phyloP scores from a whole-genome alignment of 2,113 vertebrate species.

The Hippocampus mohnikei region DNA sequence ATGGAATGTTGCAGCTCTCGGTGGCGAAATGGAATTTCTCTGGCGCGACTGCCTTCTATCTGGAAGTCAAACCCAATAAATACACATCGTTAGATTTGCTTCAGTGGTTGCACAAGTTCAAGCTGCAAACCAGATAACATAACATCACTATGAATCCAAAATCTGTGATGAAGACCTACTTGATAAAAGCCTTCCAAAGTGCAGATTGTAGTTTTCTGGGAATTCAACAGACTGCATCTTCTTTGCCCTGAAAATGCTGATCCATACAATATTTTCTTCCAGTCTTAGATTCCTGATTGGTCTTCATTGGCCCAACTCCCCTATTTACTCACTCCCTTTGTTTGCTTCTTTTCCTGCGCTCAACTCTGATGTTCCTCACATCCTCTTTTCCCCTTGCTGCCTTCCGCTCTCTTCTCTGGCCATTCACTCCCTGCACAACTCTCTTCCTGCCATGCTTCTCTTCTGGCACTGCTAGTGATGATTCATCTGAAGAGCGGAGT shows the following conservation, averaged over 20 bases:
- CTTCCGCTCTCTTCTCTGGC: slow-evolving; percentile 13
- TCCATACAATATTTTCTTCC: slow-evolving; percentile 24
- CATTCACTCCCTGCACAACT: slow-evolving; percentile 6
- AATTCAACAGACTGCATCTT: slow-evolving; percentile 3
- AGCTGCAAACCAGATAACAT: neutral
- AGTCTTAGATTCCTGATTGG: neutral
- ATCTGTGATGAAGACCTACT: neutral
- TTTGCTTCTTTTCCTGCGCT: slow-evolving; percentile 4
- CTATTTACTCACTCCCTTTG: slow-evolving; percentile 12
- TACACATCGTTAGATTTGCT: neutral
- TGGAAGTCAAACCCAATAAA: neutral
- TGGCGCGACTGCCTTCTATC: neutral
- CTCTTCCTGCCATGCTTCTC: slow-evolving; percentile 24
- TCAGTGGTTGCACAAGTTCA: neutral
- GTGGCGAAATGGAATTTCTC: neutral
- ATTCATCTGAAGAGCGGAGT: slow-evolving; percentile 57
- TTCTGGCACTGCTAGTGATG: slow-evolving; percentile 51
- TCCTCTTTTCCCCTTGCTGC: slow-evolving; percentile 21
- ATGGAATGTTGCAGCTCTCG: neutral
- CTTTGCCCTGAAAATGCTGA: slow-evolving; percentile 23
- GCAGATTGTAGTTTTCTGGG: slow-evolving; percentile 10
- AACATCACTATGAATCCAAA: neutral
- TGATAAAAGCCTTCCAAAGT: slow-evolving; percentile 15
- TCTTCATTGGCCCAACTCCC: neutral
- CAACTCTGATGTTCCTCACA: slow-evolving; percentile 16